Base-by-base conservation (phyloP, 1,140 invertebrate species). In the Macrocentrus cingulum region DNA sequence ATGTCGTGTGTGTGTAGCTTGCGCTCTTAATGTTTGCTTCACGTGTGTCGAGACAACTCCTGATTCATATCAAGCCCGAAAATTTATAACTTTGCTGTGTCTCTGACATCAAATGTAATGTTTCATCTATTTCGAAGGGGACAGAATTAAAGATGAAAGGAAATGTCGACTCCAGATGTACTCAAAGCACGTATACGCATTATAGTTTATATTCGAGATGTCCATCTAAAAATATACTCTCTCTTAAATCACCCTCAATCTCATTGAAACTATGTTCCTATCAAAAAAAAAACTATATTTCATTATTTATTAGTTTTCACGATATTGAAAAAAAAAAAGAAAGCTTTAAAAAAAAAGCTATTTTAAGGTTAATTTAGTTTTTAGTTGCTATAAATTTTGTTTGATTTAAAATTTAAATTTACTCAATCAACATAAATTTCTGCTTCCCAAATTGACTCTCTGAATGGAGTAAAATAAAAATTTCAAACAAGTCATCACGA, bases 51-150 rank as follows among this genome's bases (percentile, higher is more conserved):
- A 36, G 22, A 53, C 36, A n/a, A 41, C 36, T 39, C 51, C 51
- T 63, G 64, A 64, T 66, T 66, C 65, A 64, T 66, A 68, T 62
- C 62, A 61, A 56, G 23, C 15, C 49, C 59, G 59, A 9, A 54
- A 66, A 68, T 66, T 68, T 66, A 66, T 63, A 62, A 61, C 42
- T 48, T 59, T 54, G 9, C 25, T 29, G 25, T 29, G 9, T 29
- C 50, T 48, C 49, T 54, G 60, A 66, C 36, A 22, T 39, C 18
- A 53, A 20, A 53, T 53, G 32, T 20, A 36, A 51, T 34, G 37
- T 41, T 39, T 37, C 36, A 53, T 53, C 37, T 39, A 53, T 53
- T 53, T 41, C 19, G 6, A 36, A n/a, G 18, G 51, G 8, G 13
- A 19, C 7, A 44, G 19, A 44, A 44, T 44, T 44, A 18, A 20